Conservation (phyloP, 2,113 vertebrate species). For the Platycercus adscitus region DNA sequence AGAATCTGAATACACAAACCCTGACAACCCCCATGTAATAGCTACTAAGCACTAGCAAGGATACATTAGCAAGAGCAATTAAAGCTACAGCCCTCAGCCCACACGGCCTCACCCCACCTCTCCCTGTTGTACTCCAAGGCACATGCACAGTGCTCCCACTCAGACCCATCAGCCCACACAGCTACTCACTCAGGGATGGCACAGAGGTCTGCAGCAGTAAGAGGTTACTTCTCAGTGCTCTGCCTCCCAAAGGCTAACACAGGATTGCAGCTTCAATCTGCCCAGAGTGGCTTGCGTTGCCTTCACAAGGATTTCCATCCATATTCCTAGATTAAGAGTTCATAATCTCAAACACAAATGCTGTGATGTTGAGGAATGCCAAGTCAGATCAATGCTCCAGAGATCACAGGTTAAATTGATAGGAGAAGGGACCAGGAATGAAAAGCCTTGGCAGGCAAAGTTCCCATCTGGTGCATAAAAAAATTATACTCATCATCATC, state of each 20-base stretch:
- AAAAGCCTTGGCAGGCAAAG: neutral
- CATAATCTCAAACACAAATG: neutral
- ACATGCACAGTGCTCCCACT: neutral
- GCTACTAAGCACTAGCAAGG: neutral
- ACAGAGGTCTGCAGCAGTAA: neutral
- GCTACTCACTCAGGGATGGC: accelerated
- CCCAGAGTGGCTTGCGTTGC: accelerated
- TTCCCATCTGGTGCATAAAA: neutral
- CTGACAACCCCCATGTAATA: accelerated
- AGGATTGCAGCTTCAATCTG: neutral
- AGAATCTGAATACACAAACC: neutral
- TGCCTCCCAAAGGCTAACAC: neutral
- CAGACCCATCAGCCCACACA: neutral
- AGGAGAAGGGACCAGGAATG: neutral
- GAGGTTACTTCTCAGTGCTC: neutral
- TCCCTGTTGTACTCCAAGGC: too few relatives aligned
- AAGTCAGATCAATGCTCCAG: neutral
- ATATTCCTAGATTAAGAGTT: neutral
- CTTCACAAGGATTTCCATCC: neutral
- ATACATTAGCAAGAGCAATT: neutral
- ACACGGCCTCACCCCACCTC: too few relatives aligned
- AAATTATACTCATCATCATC: neutral
- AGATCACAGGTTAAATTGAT: neutral
- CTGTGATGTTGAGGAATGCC: neutral
- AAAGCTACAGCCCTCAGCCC: neutral